Evolutionary conservation across 1,140 invertebrate species (phyloP), one percentile per base, ranked within the genome.

Genomic region (Leguminivora glycinivorella): DNA sequence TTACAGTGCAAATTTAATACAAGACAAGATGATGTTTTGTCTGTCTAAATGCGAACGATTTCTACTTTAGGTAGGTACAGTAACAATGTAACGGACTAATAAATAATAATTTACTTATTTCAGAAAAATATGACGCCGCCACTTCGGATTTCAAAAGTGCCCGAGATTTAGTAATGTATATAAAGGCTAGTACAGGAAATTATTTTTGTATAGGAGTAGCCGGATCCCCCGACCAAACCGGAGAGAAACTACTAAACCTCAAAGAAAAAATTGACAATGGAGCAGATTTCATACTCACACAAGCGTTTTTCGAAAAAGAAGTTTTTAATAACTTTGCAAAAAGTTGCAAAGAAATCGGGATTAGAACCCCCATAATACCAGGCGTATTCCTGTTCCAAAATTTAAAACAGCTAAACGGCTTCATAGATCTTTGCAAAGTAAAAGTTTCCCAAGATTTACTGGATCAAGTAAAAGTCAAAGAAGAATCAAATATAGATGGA

Each of bases 181-280:
- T 92, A 56, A 83, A 78, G 70, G 34, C 82, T 38, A 70, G 74
- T 63, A 81, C 81, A 24, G 81, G 77, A 43, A 70, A 86, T 60
- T 90, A 88, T 72, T 92, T 92, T 72, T 89, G 84, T 70, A 89
- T 92, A 67, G 89, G 89, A 43, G 81, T 91, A n/a, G 83, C 87
- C 56, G 89, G 83, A 19, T 86, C 82, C 70, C 83, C 83, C n/a
- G 80, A 79, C 4, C 67, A 78, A 34, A 69, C 69, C 31, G 78
- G 84, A 4, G 76, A 83, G 19, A 88, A 82, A 75, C 67, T 90
- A 22, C 19, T 70, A 26, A 56, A 74, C 52, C 69, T 91, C 2
- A 88, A 88, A 75, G 75, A 84, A 69, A 92, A 92, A 79, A 72
- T 90, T 7, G 76, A 83, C 1, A 74, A 67, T 67, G 89, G 90